These are phyloP conservation scores for Baccha elongata DNA, from an alignment of 2,888 invertebrate species.

Conservation along the genomic window DNA sequence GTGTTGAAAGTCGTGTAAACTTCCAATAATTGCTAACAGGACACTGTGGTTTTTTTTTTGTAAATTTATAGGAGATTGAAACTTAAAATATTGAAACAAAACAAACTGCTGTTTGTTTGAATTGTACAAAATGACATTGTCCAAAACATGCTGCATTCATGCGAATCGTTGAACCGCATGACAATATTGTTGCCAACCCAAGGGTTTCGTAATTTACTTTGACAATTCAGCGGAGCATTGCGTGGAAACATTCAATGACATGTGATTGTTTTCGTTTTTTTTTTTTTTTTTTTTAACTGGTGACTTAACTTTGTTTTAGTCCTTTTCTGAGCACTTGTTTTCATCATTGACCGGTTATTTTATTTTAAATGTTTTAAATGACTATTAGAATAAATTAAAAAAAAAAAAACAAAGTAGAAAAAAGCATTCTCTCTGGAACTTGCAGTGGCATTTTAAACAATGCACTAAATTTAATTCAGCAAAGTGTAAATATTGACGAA, in stretches of 20 bases:
- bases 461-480: conserved; percentile 51
- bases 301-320: background rate
- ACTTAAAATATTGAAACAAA: background rate
- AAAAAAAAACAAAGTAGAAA: conserved; percentile 45
- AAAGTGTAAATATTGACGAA: conserved; percentile 50
- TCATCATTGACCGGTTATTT: conserved; percentile 2
- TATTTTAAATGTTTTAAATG: background rate
- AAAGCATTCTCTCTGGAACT: conserved; percentile 47
- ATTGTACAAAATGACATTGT: background rate
- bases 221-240: conserved; percentile 48
- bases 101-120: background rate
- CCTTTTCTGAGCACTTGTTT: no score
- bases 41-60: background rate
- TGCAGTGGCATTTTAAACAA: conserved; percentile 54
- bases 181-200: conserved; percentile 46
- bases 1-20: background rate
- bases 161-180: conserved; percentile 45
- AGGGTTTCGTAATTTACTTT: conserved; percentile 52
- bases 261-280: background rate
- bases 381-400: background rate
- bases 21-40: background rate
- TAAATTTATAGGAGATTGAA: background rate
- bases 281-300: background rate
- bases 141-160: conserved; percentile 18
- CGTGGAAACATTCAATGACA: background rate